phyloP scores from a whole-genome alignment of 1,140 invertebrate species.

The Plutomurus gul region DNA sequence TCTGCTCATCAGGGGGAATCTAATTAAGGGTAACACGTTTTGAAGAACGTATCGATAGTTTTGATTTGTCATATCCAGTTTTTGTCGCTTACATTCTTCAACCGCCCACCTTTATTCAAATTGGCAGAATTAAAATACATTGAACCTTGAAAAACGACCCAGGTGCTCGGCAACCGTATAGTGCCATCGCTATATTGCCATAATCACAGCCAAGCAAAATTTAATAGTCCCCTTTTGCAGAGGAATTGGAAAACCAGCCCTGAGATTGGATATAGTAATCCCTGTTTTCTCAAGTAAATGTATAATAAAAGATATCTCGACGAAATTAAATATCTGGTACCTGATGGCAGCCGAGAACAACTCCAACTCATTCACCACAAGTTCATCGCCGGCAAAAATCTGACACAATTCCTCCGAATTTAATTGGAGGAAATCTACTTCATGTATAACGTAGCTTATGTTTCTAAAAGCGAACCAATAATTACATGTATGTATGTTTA shows the following conservation, averaged over 20 bases:
- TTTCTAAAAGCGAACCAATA: conserved; percentile 8
- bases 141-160: too few species aligned
- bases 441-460: conserved; percentile 40
- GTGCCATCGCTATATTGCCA: too few species aligned
- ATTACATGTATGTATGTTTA: background rate
- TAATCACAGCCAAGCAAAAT: too few species aligned
- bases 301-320: background rate
- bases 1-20: conserved; percentile 37
- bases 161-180: too few species aligned
- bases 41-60: conserved; percentile 34
- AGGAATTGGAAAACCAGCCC: too few species aligned
- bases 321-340: background rate
- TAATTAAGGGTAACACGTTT: conserved; percentile 33
- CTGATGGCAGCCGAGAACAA: conserved; percentile 31
- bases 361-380: conserved; percentile 32
- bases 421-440: conserved; percentile 39
- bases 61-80: conserved; percentile 32
- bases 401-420: conserved; percentile 34
- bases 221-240: too few species aligned
- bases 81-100: conserved; percentile 42
- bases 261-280: too few species aligned
- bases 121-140: background rate
- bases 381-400: conserved; percentile 38
- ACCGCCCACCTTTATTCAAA: conserved; percentile 35
- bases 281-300: background rate